A percentile compares a stretch with the other conserved stretches of the same genome.
phyloP scores from a whole-genome alignment of 2,888 invertebrate genomes.

The Frankliniella intonsa region DNA sequence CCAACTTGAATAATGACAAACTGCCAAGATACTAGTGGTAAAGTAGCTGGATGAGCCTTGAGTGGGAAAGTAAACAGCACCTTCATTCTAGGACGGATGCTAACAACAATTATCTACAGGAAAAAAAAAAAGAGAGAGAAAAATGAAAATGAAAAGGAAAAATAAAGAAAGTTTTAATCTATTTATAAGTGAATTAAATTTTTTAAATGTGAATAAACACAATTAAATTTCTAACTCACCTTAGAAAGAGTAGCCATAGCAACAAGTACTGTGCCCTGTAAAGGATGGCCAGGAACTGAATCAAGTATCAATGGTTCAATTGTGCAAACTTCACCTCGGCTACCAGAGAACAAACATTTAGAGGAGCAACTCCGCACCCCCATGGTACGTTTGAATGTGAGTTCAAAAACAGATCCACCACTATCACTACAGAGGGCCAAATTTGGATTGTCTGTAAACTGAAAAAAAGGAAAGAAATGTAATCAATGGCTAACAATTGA shows the following conservation, averaged over 20 bases:
- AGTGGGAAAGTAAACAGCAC: slow-evolving; percentile 74
- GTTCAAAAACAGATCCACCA: slow-evolving; percentile 92
- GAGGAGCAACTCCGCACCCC: slow-evolving; percentile 86
- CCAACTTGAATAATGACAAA: slow-evolving; percentile 76
- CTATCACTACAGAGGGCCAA: slow-evolving; percentile 82
- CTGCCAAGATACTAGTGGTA: slow-evolving; percentile 92
- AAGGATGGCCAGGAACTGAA: slow-evolving; percentile 57
- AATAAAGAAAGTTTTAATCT: background rate
- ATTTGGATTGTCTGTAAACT: slow-evolving; percentile 68
- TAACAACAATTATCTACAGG: slow-evolving; percentile 67
- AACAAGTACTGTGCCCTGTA: slow-evolving; percentile 71
- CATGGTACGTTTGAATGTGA: slow-evolving; percentile 81
- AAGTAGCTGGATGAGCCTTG: slow-evolving; percentile 63
- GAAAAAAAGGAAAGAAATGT: slow-evolving; percentile 34
- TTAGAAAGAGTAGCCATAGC: slow-evolving; percentile 93
- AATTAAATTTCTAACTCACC: slow-evolving; percentile 50
- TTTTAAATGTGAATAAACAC: background rate
- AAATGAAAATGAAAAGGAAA: background rate
- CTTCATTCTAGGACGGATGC: slow-evolving; percentile 69
- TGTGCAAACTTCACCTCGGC: slow-evolving; percentile 86
- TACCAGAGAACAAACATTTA: slow-evolving; percentile 93
- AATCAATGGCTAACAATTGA: slow-evolving; percentile 8
- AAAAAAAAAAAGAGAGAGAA: no score
- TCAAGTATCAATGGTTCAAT: slow-evolving; percentile 64
- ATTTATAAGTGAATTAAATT: no score